Evolutionary conservation across 1,140 invertebrate genomes (phyloP).

Genomic region (Pteromalus puparum): DNA sequence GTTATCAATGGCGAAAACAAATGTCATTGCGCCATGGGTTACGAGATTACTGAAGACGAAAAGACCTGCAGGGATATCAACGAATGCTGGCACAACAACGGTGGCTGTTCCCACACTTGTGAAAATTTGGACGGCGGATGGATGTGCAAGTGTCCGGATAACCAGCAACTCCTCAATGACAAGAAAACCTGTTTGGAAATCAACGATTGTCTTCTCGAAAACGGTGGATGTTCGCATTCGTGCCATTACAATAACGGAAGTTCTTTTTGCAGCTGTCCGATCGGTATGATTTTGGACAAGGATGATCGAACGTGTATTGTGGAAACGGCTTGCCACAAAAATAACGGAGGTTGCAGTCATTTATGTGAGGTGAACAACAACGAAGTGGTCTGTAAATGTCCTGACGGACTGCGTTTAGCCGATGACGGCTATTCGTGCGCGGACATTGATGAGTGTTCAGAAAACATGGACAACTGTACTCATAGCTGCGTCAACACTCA

Average conservation of each 20-base stretch:
- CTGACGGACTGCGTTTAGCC: constrained; percentile 62
- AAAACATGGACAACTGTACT: constrained; percentile 69
- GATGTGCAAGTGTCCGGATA: constrained; percentile 77
- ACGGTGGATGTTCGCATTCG: constrained; percentile 76
- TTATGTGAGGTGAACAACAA: constrained; percentile 57
- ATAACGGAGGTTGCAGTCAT: constrained; percentile 76
- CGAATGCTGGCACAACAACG: constrained; percentile 77
- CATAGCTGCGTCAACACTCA: constrained; percentile 83
- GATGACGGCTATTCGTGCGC: constrained; percentile 61
- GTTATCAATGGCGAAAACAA: constrained; percentile 80
- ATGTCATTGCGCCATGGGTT: constrained; percentile 80
- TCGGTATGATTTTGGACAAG: constrained; percentile 81
- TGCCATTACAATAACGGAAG: constrained; percentile 72
- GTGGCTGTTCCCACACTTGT: constrained; percentile 77
- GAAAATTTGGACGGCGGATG: constrained; percentile 76
- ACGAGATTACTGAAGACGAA: constrained; percentile 70
- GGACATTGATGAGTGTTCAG: constrained; percentile 78
- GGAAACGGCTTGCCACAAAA: constrained; percentile 71
- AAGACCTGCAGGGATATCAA: constrained; percentile 78
- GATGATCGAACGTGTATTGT: constrained; percentile 53
- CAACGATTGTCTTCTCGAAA: constrained; percentile 78
- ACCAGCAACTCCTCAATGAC: constrained; percentile 71
- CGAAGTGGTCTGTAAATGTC: constrained; percentile 73
- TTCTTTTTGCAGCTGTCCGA: constrained; percentile 80
- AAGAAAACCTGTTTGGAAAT: constrained; percentile 77